Conservation (phyloP, 2,113 vertebrate species). For the rabbit (Oryctolagus cuniculus) region DNA sequence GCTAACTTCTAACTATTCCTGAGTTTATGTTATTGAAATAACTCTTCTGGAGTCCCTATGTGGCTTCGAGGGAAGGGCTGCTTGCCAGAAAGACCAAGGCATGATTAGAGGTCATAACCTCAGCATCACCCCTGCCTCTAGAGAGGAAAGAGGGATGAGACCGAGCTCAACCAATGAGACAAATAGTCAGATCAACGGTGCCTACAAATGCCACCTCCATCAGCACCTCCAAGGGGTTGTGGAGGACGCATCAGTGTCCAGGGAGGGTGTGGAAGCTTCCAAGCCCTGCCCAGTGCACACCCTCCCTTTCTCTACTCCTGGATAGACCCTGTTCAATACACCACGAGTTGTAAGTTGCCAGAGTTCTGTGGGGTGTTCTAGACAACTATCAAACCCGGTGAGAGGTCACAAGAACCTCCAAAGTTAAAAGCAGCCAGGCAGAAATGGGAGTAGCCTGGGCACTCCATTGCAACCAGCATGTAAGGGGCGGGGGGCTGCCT, state of each 20-base stretch:
- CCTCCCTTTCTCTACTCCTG: background rate
- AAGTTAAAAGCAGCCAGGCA: background rate
- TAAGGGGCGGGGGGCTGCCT: too few species aligned
- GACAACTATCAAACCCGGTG: background rate
- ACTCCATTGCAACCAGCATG: too few species aligned
- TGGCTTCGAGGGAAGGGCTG: background rate
- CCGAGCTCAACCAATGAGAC: background rate
- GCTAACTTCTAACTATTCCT: background rate
- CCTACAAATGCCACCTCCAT: background rate
- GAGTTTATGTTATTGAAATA: background rate
- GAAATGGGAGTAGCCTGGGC: background rate
- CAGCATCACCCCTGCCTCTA: background rate
- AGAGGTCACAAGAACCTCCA: background rate
- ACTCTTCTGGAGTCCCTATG: too few species aligned
- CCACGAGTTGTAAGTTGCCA: too few species aligned
- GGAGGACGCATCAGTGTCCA: background rate
- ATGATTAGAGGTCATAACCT: background rate
- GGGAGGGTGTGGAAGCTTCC: background rate
- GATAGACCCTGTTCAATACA: background rate
- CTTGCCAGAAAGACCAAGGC: background rate
- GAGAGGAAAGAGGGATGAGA: background rate
- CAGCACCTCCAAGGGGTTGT: background rate
- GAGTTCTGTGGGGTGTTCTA: background rate
- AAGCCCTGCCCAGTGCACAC: background rate
- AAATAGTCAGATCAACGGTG: too few species aligned